Evolutionary conservation across 2,888 invertebrate genomes (phyloP).

Genomic region (Chorisops tibialis): DNA sequence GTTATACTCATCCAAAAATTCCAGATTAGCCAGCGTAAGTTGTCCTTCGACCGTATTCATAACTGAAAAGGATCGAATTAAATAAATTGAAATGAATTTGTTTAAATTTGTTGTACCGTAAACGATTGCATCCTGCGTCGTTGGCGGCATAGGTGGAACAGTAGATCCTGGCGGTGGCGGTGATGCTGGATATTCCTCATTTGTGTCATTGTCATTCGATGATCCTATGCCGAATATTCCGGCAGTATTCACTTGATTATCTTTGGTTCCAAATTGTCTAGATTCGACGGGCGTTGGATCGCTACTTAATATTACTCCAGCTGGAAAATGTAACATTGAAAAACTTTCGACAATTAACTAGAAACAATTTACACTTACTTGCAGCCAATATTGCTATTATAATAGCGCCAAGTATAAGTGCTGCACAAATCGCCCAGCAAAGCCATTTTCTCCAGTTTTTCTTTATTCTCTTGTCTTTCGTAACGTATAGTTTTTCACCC

Average conservation of each 20-base stretch:
- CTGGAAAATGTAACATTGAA: slow-evolving; percentile 53
- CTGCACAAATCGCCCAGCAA: slow-evolving; percentile 68
- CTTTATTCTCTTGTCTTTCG: slow-evolving; percentile 72
- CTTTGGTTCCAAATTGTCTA: slow-evolving; percentile 58
- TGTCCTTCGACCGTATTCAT: slow-evolving; percentile 68
- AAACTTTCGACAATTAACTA: too few species aligned
- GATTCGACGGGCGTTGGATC: slow-evolving; percentile 60
- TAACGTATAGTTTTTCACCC: slow-evolving; percentile 78
- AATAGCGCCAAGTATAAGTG: slow-evolving; percentile 63
- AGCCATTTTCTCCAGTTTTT: slow-evolving; percentile 62
- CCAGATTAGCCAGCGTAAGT: slow-evolving; percentile 64
- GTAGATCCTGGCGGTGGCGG: slow-evolving; percentile 32
- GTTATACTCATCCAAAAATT: slow-evolving; percentile 58
- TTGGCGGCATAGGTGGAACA: slow-evolving; percentile 38
- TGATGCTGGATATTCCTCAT: slow-evolving; percentile 25
- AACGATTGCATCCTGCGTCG: slow-evolving; percentile 54
- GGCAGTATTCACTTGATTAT: slow-evolving; percentile 51
- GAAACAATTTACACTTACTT: slow-evolving; percentile 60
- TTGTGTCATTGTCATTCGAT: slow-evolving; percentile 11
- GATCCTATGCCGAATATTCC: slow-evolving; percentile 46
- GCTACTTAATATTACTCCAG: slow-evolving; percentile 65
- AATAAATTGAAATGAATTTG: neutral
- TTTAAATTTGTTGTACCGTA: slow-evolving; percentile 52
- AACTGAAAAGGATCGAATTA: slow-evolving; percentile 53
- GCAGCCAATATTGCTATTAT: slow-evolving; percentile 71